Evolutionary conservation across 1,140 invertebrate species (phyloP).

Genomic region (Aethina tumida): DNA sequence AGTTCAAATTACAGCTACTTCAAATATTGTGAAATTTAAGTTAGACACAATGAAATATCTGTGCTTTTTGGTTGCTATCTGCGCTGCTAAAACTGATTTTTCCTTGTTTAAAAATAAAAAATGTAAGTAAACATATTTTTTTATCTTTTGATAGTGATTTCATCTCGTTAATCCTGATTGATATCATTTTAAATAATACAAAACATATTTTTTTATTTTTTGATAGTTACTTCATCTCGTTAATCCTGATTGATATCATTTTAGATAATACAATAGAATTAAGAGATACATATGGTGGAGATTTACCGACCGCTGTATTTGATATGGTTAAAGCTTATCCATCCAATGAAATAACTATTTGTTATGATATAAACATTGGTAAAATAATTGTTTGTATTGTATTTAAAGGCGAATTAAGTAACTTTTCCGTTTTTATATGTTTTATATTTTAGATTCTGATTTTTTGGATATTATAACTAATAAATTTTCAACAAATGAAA

Average conservation of each 20-base stretch:
- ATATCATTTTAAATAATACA: neutral
- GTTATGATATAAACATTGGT: constrained; percentile 18
- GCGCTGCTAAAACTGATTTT: no score
- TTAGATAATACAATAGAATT: constrained; percentile 13
- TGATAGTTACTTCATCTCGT: constrained; percentile 2
- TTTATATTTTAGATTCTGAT: constrained; percentile 12
- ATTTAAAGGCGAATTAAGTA: neutral
- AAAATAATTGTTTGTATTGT: neutral
- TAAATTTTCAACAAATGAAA: constrained; percentile 8
- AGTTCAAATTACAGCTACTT: no score
- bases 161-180: neutral
- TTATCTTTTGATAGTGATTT: constrained; percentile 1
- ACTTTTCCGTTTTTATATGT: neutral
- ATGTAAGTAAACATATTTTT: neutral
- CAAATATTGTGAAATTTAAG: no score
- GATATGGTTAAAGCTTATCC: constrained; percentile 20
- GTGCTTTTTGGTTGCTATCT: no score
- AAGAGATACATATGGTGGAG: constrained; percentile 14
- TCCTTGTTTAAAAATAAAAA: neutral
- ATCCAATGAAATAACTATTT: constrained; percentile 14
- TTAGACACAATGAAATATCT: no score
- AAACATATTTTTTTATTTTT: constrained; percentile 7
- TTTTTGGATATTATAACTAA: constrained; percentile 8
- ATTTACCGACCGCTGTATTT: constrained; percentile 17
- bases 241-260: neutral